phyloP scores from a whole-genome alignment of 2,797 vertebrate genomes.

The Hypotaenidia philippensis region DNA sequence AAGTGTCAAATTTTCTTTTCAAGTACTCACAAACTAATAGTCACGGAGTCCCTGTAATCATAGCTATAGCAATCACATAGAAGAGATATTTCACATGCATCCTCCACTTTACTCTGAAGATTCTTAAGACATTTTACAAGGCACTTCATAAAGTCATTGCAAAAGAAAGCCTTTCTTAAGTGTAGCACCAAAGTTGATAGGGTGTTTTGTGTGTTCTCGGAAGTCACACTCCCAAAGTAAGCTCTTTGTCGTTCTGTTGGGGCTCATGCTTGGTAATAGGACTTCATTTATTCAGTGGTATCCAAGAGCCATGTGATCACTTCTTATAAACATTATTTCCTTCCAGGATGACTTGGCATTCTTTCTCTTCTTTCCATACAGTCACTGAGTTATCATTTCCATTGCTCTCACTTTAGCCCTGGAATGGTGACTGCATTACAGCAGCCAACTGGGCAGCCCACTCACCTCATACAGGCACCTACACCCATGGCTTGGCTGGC shows the following conservation, averaged over 20 bases:
- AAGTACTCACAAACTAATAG: background rate
- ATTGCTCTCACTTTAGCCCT: background rate
- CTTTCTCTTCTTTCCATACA: background rate
- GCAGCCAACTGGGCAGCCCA: background rate
- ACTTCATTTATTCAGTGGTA: background rate
- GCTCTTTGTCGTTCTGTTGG: background rate
- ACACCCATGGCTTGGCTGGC: fast-evolving
- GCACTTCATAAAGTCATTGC: background rate
- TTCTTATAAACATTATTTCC: background rate
- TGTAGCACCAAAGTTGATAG: background rate
- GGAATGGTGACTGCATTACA: background rate
- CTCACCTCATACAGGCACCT: background rate
- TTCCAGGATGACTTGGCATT: background rate
- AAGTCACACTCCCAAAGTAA: background rate
- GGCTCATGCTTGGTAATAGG: background rate
- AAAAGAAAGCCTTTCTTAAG: background rate
- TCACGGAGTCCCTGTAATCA: background rate
- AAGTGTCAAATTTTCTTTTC: background rate
- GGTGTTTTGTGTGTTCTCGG: background rate
- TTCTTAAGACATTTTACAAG: background rate
- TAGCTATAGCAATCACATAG: background rate
- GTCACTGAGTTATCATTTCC: background rate
- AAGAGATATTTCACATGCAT: background rate
- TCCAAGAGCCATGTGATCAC: background rate
- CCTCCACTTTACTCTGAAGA: background rate